Conservation (phyloP, 1,140 invertebrate genomes). For the Choristoneura fumiferana region DNA sequence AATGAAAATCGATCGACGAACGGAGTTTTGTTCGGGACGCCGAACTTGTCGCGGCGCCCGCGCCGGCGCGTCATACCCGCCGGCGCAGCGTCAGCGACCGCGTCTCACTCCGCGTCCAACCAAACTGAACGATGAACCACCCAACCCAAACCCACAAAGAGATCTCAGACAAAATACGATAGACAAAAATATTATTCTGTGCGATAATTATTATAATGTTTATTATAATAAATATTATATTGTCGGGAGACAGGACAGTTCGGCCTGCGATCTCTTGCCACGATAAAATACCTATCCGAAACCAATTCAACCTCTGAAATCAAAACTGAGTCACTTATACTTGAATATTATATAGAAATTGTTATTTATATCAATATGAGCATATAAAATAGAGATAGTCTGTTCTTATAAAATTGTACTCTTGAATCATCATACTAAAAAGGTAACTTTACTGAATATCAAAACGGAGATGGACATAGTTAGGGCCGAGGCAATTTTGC, state of each 20-base stretch:
- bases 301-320: slow-evolving; percentile 33
- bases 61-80: too few relatives aligned
- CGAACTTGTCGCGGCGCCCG: too few relatives aligned
- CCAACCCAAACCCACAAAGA: slow-evolving; percentile 6
- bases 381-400: slow-evolving; percentile 5
- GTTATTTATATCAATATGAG: slow-evolving; percentile 24
- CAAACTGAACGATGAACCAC: too few relatives aligned
- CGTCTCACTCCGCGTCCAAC: too few relatives aligned
- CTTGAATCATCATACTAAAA: background rate
- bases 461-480: slow-evolving; percentile 1
- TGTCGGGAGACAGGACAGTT: slow-evolving; percentile 22
- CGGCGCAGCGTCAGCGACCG: too few relatives aligned
- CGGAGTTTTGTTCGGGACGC: too few relatives aligned
- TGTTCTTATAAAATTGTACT: slow-evolving; percentile 1
- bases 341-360: background rate
- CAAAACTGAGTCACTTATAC: slow-evolving; percentile 38
- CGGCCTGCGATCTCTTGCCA: slow-evolving; percentile 32
- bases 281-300: slow-evolving; percentile 24
- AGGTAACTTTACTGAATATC: slow-evolving; percentile 9
- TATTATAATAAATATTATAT: slow-evolving; percentile 8
- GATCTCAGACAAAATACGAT: slow-evolving; percentile 14
- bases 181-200: slow-evolving; percentile 26
- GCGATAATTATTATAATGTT: slow-evolving; percentile 15
- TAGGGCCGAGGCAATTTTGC: background rate
- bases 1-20: slow-evolving; percentile 28